phyloP scores from a whole-genome alignment of 35 echinoderm and acorn worm genomes.

The Apostichopus japonicus region DNA sequence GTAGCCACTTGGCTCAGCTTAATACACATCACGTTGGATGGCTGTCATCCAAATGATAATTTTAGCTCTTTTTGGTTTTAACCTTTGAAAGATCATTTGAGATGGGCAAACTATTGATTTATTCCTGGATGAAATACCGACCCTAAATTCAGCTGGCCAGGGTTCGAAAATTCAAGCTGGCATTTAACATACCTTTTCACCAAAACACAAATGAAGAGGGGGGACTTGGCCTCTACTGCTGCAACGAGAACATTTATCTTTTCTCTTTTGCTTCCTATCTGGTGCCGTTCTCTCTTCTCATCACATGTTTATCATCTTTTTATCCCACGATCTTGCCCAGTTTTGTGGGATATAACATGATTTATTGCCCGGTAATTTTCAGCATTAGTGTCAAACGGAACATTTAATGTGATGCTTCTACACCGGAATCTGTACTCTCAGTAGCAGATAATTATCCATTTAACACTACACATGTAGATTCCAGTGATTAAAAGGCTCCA shows the following conservation, averaged over 20 bases:
- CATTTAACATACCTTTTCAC: not conserved
- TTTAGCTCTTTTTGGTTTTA: too few relatives aligned
- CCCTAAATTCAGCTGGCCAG: not conserved
- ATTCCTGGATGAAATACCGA: too few relatives aligned
- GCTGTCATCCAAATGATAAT: too few relatives aligned
- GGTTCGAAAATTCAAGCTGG: not conserved
- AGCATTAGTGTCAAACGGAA: constrained; percentile 9
- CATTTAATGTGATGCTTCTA: not conserved
- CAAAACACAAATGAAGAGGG: not conserved
- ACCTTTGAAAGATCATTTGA: too few relatives aligned
- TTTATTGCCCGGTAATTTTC: not conserved
- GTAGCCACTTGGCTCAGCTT: too few relatives aligned
- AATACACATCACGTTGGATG: too few relatives aligned
- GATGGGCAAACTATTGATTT: too few relatives aligned
- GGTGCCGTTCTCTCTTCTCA: not conserved
- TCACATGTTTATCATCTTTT: not conserved
- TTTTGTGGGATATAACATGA: not conserved
- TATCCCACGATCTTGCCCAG: not conserved
- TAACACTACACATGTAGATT: constrained; percentile 3
- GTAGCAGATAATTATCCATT: constrained; percentile 14
- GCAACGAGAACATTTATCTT: not conserved
- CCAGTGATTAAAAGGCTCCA: constrained; percentile 1
- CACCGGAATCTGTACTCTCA: not conserved
- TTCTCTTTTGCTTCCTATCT: not conserved
- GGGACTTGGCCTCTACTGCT: too few relatives aligned